Evolutionary conservation across 1,140 invertebrate species (phyloP).

Genomic region (Chrysopa pallens): DNA sequence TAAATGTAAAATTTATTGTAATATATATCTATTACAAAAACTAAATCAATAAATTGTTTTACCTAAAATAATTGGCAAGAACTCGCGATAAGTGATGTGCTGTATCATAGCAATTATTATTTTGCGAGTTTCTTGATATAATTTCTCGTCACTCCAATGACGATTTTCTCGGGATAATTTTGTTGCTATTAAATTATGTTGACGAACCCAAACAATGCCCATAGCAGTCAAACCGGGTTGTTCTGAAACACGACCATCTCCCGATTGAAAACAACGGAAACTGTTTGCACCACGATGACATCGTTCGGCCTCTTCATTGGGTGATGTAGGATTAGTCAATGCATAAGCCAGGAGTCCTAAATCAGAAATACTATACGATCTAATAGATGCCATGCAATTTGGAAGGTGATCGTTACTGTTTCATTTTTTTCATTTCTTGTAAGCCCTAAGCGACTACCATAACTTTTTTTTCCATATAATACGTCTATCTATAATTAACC

Average conservation of each 20-base stretch:
- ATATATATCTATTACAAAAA: background rate
- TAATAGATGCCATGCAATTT: too few relatives aligned
- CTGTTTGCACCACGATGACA: slow-evolving; percentile 47
- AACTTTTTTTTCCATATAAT: too few relatives aligned
- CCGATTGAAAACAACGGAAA: slow-evolving; percentile 49
- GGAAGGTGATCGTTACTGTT: too few relatives aligned
- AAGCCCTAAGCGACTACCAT: too few relatives aligned
- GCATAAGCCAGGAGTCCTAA: too few relatives aligned
- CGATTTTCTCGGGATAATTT: slow-evolving; percentile 59
- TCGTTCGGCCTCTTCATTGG: too few relatives aligned
- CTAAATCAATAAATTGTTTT: slow-evolving; percentile 7
- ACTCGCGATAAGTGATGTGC: slow-evolving; percentile 79
- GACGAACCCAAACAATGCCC: slow-evolving; percentile 74
- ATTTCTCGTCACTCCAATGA: slow-evolving; percentile 72
- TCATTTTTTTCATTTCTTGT: too few relatives aligned
- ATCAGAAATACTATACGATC: too few relatives aligned
- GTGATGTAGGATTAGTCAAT: too few relatives aligned
- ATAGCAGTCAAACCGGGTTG: slow-evolving; percentile 72
- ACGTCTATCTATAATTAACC: too few relatives aligned
- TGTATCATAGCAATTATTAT: slow-evolving; percentile 71
- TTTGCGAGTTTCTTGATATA: slow-evolving; percentile 71
- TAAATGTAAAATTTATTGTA: background rate
- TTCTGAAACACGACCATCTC: slow-evolving; percentile 66
- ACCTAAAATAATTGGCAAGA: slow-evolving; percentile 68
- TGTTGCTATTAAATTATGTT: slow-evolving; percentile 77